These are phyloP conservation scores for Calameuta filiformis DNA, from an alignment of 2,888 invertebrate genomes.

Conservation along the genomic window DNA sequence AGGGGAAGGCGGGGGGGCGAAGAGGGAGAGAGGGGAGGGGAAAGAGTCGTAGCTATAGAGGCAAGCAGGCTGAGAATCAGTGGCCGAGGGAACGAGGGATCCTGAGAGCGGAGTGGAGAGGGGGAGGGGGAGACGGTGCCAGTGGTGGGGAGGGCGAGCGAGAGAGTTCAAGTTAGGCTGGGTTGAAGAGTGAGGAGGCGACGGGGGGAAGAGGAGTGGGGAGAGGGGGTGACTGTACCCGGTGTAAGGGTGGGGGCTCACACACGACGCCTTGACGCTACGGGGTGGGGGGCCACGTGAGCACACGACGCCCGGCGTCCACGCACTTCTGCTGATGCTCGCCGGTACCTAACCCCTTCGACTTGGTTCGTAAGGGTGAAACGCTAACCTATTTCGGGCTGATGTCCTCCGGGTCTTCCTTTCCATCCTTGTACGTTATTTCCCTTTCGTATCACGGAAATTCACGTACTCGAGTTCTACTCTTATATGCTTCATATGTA, in stretches of 20 bases:
- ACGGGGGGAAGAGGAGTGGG: slow-evolving; percentile 13
- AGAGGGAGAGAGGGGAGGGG: slow-evolving; percentile 19
- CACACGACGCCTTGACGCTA: slow-evolving; percentile 22
- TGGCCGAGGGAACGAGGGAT: slow-evolving; percentile 8
- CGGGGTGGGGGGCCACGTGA: slow-evolving; percentile 53
- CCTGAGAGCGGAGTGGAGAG: slow-evolving; percentile 19
- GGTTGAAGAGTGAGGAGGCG: neutral
- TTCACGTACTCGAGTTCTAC: neutral
- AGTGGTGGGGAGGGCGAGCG: neutral
- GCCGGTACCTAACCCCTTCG: slow-evolving; percentile 25
- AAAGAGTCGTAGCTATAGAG: slow-evolving; percentile 20
- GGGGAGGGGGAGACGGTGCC: slow-evolving; percentile 21
- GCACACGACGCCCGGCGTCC: slow-evolving; percentile 43
- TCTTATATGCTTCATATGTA: neutral
- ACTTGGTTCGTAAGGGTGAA: slow-evolving; percentile 18
- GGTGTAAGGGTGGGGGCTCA: slow-evolving; percentile 18
- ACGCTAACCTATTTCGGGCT: slow-evolving; percentile 31
- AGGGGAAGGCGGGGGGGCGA: slow-evolving; percentile 29
- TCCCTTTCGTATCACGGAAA: neutral
- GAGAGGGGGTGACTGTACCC: neutral
- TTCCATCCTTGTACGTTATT: neutral
- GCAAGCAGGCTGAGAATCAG: slow-evolving; percentile 14
- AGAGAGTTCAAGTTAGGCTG: neutral
- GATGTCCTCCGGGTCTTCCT: neutral
- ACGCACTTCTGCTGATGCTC: slow-evolving; percentile 30